phyloP scores from a whole-genome alignment of 2,113 vertebrate genomes.

The Ardeotis arabs region DNA sequence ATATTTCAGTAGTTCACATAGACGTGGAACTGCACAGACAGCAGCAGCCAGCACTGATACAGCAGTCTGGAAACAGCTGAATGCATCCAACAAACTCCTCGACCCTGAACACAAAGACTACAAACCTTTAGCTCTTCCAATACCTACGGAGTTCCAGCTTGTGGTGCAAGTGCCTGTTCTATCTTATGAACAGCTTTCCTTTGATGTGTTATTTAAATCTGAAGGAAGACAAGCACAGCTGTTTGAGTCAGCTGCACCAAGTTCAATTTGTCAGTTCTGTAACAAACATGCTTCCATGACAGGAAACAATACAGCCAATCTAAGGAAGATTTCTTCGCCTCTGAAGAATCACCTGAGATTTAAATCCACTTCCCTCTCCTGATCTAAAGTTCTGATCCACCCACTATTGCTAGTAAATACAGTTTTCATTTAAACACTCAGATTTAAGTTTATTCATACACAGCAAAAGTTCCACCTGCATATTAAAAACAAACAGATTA shows the following conservation, averaged over 20 bases:
- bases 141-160: background rate
- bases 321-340: background rate
- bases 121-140: background rate
- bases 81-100: background rate
- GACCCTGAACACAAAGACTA: background rate
- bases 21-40: background rate
- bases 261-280: background rate
- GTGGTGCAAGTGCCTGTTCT: background rate
- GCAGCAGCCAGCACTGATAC: background rate
- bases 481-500: conserved; percentile 79
- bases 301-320: background rate
- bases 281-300: background rate
- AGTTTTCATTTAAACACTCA: conserved; percentile 69
- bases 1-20: background rate
- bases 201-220: background rate
- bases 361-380: background rate
- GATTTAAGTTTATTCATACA: conserved; percentile 71
- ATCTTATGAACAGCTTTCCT: background rate
- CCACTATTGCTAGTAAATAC: conserved; percentile 24
- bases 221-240: background rate
- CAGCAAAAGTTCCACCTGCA: conserved; percentile 68
- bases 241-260: background rate
- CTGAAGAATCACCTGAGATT: background rate
- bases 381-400: background rate
- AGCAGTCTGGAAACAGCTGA: background rate